These are phyloP conservation scores for Parapsyche elsis DNA, from an alignment of 1,140 invertebrate species.

Conservation along the genomic window DNA sequence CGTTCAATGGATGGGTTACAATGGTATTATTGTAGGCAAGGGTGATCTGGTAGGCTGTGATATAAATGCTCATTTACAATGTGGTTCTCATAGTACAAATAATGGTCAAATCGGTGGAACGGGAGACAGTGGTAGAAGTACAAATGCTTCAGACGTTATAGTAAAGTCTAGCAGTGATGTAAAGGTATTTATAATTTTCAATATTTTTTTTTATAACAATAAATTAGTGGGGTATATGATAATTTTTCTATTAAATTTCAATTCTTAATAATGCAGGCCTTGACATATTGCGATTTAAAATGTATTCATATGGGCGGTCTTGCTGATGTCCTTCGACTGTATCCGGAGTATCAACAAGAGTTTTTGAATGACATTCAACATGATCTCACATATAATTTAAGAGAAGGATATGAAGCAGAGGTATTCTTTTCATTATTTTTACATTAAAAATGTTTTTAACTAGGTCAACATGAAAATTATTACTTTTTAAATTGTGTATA, in stretches of 20 bases:
- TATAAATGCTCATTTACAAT: constrained; percentile 82
- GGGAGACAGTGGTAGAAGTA: constrained; percentile 66
- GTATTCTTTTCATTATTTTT: constrained; percentile 66
- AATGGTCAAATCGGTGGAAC: constrained; percentile 68
- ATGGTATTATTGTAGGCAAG: constrained; percentile 77
- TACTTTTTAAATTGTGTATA: constrained; percentile 30
- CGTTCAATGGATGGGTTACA: background rate
- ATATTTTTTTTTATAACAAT: background rate
- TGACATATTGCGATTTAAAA: constrained; percentile 96
- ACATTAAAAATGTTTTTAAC: constrained; percentile 1
- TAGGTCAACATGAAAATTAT: constrained; percentile 6
- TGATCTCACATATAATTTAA: constrained; percentile 93
- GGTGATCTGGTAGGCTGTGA: constrained; percentile 96
- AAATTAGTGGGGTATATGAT: too few relatives aligned
- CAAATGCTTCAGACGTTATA: constrained; percentile 76
- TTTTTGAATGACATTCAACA: constrained; percentile 95
- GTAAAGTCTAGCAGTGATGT: constrained; percentile 95
- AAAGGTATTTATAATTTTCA: constrained; percentile 66
- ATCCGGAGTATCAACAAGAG: constrained; percentile 94
- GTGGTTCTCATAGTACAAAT: constrained; percentile 64
- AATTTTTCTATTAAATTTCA: too few relatives aligned
- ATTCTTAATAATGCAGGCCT: constrained; percentile 68
- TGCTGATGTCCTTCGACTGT: constrained; percentile 88
- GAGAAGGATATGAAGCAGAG: constrained; percentile 92
- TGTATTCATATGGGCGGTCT: constrained; percentile 92